Conservation (phyloP, 1,140 invertebrate species). For the Scaptomyza hsui region DNA sequence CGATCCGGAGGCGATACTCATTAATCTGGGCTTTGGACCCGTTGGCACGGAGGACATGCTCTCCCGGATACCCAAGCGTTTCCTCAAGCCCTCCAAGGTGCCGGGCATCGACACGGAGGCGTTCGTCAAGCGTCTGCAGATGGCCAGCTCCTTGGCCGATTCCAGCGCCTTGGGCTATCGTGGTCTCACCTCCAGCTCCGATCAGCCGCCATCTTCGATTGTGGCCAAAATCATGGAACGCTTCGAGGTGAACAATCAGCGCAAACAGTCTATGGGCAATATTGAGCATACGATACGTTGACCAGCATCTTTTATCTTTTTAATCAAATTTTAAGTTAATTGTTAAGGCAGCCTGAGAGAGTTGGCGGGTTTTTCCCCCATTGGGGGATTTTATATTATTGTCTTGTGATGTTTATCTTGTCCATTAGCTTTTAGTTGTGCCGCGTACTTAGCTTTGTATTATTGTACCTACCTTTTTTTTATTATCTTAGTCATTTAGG, state of each 20-base stretch:
- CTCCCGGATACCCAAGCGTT: constrained; percentile 87
- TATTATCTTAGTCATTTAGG: constrained; percentile 14
- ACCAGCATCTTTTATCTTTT: too few relatives aligned
- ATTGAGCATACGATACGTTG: constrained; percentile 67
- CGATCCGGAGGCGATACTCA: constrained; percentile 89
- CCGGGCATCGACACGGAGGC: constrained; percentile 87
- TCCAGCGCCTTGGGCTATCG: constrained; percentile 87
- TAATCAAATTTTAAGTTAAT: constrained; percentile 1
- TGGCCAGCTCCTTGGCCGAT: constrained; percentile 86
- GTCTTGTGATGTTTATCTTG: constrained; percentile 70
- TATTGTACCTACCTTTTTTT: constrained; percentile 37
- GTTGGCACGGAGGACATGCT: constrained; percentile 84
- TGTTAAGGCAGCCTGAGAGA: constrained; percentile 41
- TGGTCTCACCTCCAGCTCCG: constrained; percentile 86
- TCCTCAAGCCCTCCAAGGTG: constrained; percentile 87
- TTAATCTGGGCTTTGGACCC: constrained; percentile 88
- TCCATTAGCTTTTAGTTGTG: constrained; percentile 69
- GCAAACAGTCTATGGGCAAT: constrained; percentile 77
- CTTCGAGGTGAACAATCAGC: constrained; percentile 81
- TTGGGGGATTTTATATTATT: constrained; percentile 5
- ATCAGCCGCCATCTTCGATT: constrained; percentile 78
- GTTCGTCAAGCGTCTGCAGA: constrained; percentile 86
- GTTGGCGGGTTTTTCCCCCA: constrained; percentile 21
- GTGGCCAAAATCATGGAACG: constrained; percentile 83
- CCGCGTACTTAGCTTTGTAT: constrained; percentile 71